A percentile compares a stretch with the other conserved stretches of the same genome.
phyloP scores from a whole-genome alignment of 2,888 invertebrate species.

The Synergus gifuensis region DNA sequence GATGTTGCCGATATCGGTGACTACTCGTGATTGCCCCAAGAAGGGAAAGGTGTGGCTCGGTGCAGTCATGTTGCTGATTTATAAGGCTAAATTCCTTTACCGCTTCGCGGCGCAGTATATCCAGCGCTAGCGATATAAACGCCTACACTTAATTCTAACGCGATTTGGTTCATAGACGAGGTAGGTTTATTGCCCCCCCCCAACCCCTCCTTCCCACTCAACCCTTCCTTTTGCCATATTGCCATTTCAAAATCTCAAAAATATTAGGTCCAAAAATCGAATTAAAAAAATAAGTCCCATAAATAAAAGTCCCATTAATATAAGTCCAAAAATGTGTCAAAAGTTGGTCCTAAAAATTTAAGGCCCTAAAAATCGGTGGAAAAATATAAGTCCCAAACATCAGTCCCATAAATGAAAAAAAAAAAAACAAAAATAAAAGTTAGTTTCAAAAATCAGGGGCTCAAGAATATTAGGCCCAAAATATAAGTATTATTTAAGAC shows the following conservation, averaged over 20 bases:
- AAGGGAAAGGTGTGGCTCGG: conserved; percentile 78
- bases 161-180: conserved; percentile 64
- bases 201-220: not conserved
- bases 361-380: no score
- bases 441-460: no score
- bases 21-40: conserved; percentile 78
- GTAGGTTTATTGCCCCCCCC: conserved; percentile 63
- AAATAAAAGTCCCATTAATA: no score
- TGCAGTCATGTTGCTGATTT: conserved; percentile 77
- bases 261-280: no score
- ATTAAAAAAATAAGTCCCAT: no score
- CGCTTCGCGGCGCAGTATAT: conserved; percentile 55
- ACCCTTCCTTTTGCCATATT: not conserved
- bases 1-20: conserved; percentile 76
- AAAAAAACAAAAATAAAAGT: no score
- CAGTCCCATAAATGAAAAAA: no score
- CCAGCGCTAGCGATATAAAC: conserved; percentile 50
- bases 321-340: no score
- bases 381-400: no score
- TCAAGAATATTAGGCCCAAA: no score
- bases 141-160: conserved; percentile 62
- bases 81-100: conserved; percentile 77
- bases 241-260: not conserved
- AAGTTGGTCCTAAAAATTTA: no score
- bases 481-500: no score